phyloP scores from a whole-genome alignment of 2,888 invertebrate genomes.

The Dichetophora obliterata region DNA sequence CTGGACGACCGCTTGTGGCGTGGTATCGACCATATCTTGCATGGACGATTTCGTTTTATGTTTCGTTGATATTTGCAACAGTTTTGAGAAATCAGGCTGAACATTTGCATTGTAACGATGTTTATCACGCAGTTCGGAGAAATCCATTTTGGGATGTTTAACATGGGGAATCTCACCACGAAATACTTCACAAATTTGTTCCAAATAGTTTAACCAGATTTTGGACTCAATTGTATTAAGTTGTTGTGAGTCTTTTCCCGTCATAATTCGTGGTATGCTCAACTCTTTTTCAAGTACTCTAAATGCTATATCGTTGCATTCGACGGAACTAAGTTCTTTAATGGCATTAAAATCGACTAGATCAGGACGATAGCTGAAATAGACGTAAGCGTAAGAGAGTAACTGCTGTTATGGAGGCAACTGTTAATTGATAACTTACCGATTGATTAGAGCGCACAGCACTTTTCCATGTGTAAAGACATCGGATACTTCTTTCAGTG shows the following conservation, averaged over 20 bases:
- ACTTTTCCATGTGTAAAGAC: conserved; percentile 68
- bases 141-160: conserved; percentile 79
- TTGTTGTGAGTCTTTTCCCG: conserved; percentile 77
- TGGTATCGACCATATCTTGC: conserved; percentile 64
- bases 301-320: conserved; percentile 87
- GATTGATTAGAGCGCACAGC: conserved; percentile 67
- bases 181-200: conserved; percentile 90
- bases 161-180: conserved; percentile 91
- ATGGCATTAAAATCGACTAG: conserved; percentile 82
- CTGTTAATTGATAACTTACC: conserved; percentile 54
- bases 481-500: conserved; percentile 67
- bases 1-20: conserved; percentile 59
- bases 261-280: conserved; percentile 80
- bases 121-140: conserved; percentile 68
- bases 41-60: conserved; percentile 66
- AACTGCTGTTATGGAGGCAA: not conserved
- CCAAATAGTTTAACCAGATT: conserved; percentile 81
- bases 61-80: conserved; percentile 62
- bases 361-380: conserved; percentile 86
- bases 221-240: conserved; percentile 65
- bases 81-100: conserved; percentile 66
- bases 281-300: conserved; percentile 87
- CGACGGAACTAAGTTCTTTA: conserved; percentile 75
- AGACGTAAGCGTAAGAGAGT: not conserved
- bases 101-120: conserved; percentile 64